Evolutionary conservation across 1,140 invertebrate genomes (phyloP).

Genomic region (Drosophila tsacasi): DNA sequence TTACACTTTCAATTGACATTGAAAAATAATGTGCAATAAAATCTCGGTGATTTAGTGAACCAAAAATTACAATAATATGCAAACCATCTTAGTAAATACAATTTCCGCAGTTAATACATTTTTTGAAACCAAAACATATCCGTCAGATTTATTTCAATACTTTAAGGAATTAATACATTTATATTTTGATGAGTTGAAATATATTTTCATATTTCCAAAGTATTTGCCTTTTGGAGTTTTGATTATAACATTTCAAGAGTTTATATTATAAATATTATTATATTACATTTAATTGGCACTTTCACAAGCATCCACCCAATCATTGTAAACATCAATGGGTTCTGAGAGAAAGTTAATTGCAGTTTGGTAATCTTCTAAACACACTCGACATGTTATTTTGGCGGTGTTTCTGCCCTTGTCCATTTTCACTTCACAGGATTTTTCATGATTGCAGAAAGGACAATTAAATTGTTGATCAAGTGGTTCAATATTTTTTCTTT

Average conservation of each 20-base stretch:
- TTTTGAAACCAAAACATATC: not conserved
- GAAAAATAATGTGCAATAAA: not conserved
- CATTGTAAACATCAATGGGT: conserved; percentile 99
- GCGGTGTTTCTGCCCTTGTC: conserved; percentile 97
- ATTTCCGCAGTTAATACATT: not conserved
- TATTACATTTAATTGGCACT: conserved; percentile 90
- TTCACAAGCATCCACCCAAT: conserved; percentile 99
- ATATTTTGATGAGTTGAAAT: not conserved
- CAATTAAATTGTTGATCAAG: conserved; percentile 99
- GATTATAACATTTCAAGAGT: not conserved
- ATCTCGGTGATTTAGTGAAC: too few relatives aligned
- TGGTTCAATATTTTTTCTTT: conserved; percentile 86
- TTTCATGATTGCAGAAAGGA: conserved; percentile 99
- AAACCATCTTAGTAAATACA: too few relatives aligned
- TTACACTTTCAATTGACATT: not conserved
- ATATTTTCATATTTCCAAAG: not conserved
- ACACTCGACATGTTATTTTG: conserved; percentile 96
- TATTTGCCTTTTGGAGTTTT: not conserved
- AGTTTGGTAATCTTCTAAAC: conserved; percentile 98
- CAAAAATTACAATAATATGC: not conserved
- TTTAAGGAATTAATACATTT: not conserved
- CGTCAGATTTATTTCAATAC: not conserved
- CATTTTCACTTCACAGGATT: conserved; percentile 99
- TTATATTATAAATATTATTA: not conserved
- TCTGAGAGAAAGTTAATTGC: conserved; percentile 98